These are phyloP conservation scores for Gibbula magus DNA, from an alignment of 2,888 invertebrate species.

Conservation along the genomic window DNA sequence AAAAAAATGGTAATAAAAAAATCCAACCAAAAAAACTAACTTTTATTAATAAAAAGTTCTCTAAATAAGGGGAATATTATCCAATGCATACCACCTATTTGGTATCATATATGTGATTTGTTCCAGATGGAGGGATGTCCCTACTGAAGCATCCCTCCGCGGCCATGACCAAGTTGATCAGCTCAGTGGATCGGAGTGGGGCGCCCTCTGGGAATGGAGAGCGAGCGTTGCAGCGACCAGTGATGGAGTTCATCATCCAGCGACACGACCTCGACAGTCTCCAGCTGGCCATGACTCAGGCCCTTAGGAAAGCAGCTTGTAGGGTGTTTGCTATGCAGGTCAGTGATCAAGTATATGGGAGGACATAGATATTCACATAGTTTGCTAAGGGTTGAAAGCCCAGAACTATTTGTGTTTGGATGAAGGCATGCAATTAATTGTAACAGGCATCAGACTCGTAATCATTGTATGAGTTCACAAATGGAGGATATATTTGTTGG, in stretches of 20 bases:
- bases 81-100: not conserved
- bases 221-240: constrained; percentile 83
- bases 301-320: constrained; percentile 82
- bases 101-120: not conserved
- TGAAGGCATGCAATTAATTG: no score
- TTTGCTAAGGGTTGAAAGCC: no score
- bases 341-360: no score
- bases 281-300: constrained; percentile 90
- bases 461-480: not conserved
- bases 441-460: no score
- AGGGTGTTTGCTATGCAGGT: constrained; percentile 90
- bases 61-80: no score
- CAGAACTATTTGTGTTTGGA: no score
- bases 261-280: constrained; percentile 90
- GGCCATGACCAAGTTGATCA: constrained; percentile 85
- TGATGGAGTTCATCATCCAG: constrained; percentile 86
- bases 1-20: no score
- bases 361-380: no score
- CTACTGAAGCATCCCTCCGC: constrained; percentile 92
- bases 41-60: no score
- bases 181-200: constrained; percentile 60
- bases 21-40: no score
- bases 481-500: not conserved
- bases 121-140: constrained; percentile 85
- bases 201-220: constrained; percentile 50